Evolutionary conservation across 2,113 vertebrate species (phyloP).

Genomic region (Chrysemys picta): DNA sequence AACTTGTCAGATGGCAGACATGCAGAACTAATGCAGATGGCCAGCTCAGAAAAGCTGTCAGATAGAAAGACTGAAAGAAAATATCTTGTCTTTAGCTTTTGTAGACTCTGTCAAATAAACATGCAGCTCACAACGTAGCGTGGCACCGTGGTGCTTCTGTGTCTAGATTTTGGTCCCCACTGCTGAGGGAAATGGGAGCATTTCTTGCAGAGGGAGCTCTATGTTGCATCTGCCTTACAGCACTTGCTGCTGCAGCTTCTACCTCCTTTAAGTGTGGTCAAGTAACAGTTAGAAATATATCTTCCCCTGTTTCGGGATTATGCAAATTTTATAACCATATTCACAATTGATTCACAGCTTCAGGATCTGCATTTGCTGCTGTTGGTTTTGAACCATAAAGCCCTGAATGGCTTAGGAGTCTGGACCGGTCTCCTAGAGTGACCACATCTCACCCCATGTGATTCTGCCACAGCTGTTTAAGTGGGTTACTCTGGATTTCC

Average conservation of each 20-base stretch:
- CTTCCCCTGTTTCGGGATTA: neutral
- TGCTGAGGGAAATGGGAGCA: neutral
- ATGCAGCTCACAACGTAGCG: neutral
- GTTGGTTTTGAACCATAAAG: neutral
- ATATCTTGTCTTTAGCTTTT: constrained; percentile 19
- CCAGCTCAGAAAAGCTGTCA: constrained; percentile 62
- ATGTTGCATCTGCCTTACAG: neutral
- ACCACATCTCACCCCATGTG: neutral
- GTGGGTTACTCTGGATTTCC: neutral
- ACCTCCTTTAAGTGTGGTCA: neutral
- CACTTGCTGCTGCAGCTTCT: neutral
- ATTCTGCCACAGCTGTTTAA: neutral
- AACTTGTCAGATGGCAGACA: constrained; percentile 63
- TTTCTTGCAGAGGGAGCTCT: rapidly evolving
- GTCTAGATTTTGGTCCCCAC: neutral
- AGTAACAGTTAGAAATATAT: neutral
- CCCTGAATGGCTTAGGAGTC: neutral
- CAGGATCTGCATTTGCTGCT: neutral
- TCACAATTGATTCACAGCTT: neutral
- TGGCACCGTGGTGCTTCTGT: neutral
- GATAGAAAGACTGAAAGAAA: constrained; percentile 38
- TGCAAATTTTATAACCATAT: neutral
- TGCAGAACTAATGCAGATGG: constrained; percentile 65
- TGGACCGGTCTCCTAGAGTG: too few relatives aligned
- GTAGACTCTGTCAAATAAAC: neutral